phyloP scores from a whole-genome alignment of 1,140 invertebrate species.

The Drosophila mauritiana region DNA sequence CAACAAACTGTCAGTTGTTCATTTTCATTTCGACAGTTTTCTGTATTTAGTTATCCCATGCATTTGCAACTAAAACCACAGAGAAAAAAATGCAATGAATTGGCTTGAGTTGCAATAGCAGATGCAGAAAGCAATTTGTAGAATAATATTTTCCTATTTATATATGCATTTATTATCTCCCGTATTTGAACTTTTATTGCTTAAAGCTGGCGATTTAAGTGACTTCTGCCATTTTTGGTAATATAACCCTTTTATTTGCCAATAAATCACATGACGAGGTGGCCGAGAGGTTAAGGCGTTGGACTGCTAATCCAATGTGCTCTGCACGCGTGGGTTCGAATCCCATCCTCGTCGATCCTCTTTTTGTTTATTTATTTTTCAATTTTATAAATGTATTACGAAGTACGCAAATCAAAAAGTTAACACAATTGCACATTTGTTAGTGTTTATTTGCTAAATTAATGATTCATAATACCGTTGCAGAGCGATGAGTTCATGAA shows the following conservation, averaged over 20 bases:
- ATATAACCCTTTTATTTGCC: background rate
- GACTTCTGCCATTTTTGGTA: background rate
- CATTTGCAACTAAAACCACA: conserved; percentile 5
- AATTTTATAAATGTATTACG: background rate
- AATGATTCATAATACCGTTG: conserved; percentile 14
- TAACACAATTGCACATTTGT: background rate
- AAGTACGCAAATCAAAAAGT: background rate
- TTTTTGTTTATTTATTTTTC: conserved; percentile 8
- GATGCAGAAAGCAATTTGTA: conserved; percentile 19
- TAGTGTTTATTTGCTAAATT: background rate
- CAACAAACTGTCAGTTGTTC: conserved; percentile 29
- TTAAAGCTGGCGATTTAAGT: background rate
- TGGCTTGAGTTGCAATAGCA: conserved; percentile 10
- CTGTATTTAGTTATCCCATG: conserved; percentile 6
- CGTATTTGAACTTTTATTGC: background rate
- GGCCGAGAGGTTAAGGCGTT: conserved; percentile 95
- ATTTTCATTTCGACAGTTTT: conserved; percentile 26
- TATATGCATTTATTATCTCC: conserved; percentile 2
- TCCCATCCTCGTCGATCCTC: conserved; percentile 91
- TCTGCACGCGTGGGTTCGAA: conserved; percentile 94
- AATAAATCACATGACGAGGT: conserved; percentile 87
- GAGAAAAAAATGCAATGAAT: background rate
- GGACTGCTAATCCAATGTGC: conserved; percentile 91
- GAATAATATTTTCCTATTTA: conserved; percentile 13
- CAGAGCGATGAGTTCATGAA: background rate